Percentiles rank a stretch among this genome's conserved stretches.
phyloP scores from a whole-genome alignment of 2,888 invertebrate genomes.

The Cheiracanthium punctorium region DNA sequence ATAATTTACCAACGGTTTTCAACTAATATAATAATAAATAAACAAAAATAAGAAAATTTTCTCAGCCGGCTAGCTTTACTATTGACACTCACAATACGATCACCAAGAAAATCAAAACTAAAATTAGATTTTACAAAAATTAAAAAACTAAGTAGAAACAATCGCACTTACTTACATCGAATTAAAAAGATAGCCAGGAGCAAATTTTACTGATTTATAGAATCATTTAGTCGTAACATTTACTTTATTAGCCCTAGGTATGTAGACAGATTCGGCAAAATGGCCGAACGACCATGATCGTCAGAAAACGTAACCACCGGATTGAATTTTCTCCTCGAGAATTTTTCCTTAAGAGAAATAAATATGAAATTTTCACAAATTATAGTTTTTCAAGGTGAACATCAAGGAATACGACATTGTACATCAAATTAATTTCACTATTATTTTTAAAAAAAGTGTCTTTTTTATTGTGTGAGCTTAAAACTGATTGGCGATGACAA shows the following conservation, averaged over 20 bases:
- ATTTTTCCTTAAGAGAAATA: neutral
- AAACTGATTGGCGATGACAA: too few species aligned
- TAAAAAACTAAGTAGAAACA: neutral
- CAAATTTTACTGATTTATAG: slow-evolving; percentile 23
- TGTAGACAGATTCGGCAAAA: slow-evolving; percentile 56
- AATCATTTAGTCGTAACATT: slow-evolving; percentile 18
- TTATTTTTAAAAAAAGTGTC: too few species aligned
- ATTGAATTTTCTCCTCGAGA: neutral
- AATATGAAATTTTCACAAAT: neutral
- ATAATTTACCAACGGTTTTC: too few species aligned
- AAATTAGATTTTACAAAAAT: too few species aligned
- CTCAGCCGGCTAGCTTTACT: neutral
- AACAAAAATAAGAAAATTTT: neutral
- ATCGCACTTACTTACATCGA: neutral
- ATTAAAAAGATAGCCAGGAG: neutral
- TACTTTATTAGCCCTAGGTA: slow-evolving; percentile 27
- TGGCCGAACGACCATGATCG: slow-evolving; percentile 65
- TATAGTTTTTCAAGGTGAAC: neutral
- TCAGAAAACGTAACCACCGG: slow-evolving; percentile 43
- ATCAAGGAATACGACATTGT: too few species aligned
- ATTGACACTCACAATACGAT: neutral
- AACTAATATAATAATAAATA: neutral
- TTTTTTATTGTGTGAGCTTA: too few species aligned
- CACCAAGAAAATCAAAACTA: too few species aligned
- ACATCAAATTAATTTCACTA: too few species aligned